phyloP scores from a whole-genome alignment of 2,797 vertebrate genomes.

The Siniperca scherzeri region DNA sequence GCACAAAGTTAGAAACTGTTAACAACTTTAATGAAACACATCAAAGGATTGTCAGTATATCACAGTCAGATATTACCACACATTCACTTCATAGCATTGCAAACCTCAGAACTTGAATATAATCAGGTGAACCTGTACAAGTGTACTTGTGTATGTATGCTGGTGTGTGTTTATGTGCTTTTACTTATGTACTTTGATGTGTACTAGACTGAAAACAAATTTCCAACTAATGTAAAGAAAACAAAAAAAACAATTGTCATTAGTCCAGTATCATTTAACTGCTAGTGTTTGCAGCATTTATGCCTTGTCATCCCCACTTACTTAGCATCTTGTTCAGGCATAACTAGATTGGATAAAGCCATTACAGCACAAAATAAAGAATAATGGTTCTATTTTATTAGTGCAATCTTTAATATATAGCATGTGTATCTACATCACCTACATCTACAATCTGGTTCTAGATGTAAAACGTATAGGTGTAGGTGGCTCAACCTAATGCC shows the following conservation, averaged over 20 bases:
- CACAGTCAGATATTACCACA: not conserved
- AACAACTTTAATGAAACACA: slow-evolving; percentile 12
- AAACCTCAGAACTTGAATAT: not conserved
- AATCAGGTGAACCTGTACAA: not conserved
- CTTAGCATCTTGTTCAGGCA: not conserved
- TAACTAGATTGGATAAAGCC: not conserved
- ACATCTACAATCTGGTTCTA: slow-evolving; percentile 11
- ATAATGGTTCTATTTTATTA: not conserved
- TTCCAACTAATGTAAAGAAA: not conserved
- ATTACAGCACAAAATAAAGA: not conserved
- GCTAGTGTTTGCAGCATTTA: not conserved
- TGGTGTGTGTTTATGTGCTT: not conserved
- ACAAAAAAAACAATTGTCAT: not conserved
- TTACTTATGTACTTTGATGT: not conserved
- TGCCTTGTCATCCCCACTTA: not conserved
- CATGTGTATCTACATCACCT: not conserved
- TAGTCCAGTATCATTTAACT: not conserved
- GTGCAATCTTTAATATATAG: not conserved
- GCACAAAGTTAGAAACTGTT: slow-evolving; percentile 9
- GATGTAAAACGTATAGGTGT: slow-evolving; percentile 34
- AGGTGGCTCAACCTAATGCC: slow-evolving; percentile 48
- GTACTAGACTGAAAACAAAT: not conserved
- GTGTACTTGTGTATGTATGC: not conserved
- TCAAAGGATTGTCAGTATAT: not conserved
- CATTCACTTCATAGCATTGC: not conserved